These are phyloP conservation scores for Drosophila tripunctata DNA, from an alignment of 2,888 invertebrate species.

Conservation along the genomic window DNA sequence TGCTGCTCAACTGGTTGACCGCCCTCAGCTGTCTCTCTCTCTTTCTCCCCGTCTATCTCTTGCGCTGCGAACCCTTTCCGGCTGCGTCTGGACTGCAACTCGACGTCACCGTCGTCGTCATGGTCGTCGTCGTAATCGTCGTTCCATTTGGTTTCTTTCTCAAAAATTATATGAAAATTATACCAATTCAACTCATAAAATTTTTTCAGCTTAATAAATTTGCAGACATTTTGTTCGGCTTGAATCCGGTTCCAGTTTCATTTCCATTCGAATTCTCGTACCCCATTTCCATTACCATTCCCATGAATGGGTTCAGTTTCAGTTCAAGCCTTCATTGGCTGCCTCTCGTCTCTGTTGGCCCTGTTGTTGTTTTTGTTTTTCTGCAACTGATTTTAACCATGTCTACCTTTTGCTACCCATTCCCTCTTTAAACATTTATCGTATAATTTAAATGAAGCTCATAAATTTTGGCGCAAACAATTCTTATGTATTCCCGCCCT, in stretches of 20 bases:
- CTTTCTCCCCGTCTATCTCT: background rate
- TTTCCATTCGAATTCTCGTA: constrained; percentile 8
- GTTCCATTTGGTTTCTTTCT: constrained; percentile 71
- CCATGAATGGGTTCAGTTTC: constrained; percentile 9
- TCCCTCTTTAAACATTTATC: constrained; percentile 1
- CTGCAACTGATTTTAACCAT: constrained; percentile 39
- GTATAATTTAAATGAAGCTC: constrained; percentile 61
- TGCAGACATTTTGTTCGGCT: constrained; percentile 74
- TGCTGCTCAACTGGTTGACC: constrained; percentile 60
- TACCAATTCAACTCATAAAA: constrained; percentile 82
- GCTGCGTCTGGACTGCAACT: constrained; percentile 39
- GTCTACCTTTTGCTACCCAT: constrained; percentile 5
- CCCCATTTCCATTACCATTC: constrained; percentile 3
- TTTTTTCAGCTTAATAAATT: constrained; percentile 81
- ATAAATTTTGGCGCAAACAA: constrained; percentile 64
- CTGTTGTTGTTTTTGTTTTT: too few species aligned
- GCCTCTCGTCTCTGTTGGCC: constrained; percentile 12
- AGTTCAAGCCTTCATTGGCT: constrained; percentile 27
- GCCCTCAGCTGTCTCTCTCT: constrained; percentile 3
- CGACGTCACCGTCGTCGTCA: constrained; percentile 18
- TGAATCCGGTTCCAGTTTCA: constrained; percentile 17
- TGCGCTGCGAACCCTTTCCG: constrained; percentile 31
- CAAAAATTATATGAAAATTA: constrained; percentile 83
- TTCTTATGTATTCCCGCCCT: constrained; percentile 22
- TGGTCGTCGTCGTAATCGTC: constrained; percentile 28